A percentile compares a stretch with the other conserved stretches of the same genome.
Conservation (phyloP, 1,140 invertebrate species). For the Phthorimaea operculella region DNA sequence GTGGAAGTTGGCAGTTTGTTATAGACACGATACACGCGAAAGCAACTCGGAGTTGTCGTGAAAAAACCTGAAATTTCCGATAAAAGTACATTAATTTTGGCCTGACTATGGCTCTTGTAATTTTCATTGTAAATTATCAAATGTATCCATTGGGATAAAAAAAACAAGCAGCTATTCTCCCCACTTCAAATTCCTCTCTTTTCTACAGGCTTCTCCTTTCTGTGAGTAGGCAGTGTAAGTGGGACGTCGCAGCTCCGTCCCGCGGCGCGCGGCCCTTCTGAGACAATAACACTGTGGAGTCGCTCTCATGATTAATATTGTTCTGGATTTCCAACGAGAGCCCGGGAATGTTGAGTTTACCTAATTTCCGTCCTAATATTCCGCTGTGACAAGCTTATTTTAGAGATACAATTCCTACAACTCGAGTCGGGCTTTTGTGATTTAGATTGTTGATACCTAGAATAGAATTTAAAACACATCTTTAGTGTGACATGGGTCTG, state of each 20-base stretch:
- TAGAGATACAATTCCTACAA: neutral
- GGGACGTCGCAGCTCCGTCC: neutral
- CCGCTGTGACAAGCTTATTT: neutral
- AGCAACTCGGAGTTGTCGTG: conserved; percentile 14
- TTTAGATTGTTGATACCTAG: too few species aligned
- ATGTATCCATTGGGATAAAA: too few species aligned
- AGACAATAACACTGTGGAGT: conserved; percentile 20
- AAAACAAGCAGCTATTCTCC: too few species aligned
- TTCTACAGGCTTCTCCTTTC: too few species aligned
- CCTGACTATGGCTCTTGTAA: too few species aligned
- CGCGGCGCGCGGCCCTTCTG: conserved; percentile 9
- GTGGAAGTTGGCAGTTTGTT: conserved; percentile 24
- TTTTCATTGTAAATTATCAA: too few species aligned
- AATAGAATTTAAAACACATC: too few species aligned
- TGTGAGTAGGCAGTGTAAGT: too few species aligned
- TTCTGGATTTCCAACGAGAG: neutral
- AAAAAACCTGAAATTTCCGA: too few species aligned
- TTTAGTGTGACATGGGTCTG: too few species aligned
- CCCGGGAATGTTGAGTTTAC: neutral
- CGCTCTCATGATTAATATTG: neutral
- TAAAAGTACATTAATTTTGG: too few species aligned
- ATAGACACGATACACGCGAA: conserved; percentile 28
- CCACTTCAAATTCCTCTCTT: too few species aligned
- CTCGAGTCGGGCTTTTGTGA: neutral
- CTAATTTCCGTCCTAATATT: neutral